Evolutionary conservation across 1,140 invertebrate species (phyloP), one percentile per base, ranked within the genome.

Genomic region (Nylanderia fulva): DNA sequence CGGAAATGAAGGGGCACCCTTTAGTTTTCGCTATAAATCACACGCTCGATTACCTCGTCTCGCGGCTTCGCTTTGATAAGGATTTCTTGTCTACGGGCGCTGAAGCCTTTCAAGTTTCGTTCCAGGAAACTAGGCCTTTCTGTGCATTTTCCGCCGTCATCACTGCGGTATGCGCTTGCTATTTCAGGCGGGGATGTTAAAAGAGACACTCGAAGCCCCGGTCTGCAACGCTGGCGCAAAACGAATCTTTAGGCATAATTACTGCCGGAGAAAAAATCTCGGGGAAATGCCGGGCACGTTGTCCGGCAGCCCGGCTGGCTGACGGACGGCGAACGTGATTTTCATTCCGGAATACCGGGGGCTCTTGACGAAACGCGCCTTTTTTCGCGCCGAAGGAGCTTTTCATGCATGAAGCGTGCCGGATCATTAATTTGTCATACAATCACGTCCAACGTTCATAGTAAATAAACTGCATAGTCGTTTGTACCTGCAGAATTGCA

Each of bases 181-280:
- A 88, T 68, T 68, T 68, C 58, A 33, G 36, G 11, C 36, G 68
- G 74, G 68, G 74, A 13, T 15, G 56, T 39, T 82, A 60, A 75
- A 69, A 82, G 69, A 69, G 75, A 88, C 69, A 85, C 86, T 71
- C 83, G 87, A 88, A 85, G 71, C 75, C 75, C 4, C 33, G 24
- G 18, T 2, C 56, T n/a, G 9, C n/a, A n/a, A n/a, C 54, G 45
- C 45, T 15, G 45, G 45, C 29, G n/a, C 58, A 63, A 71, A 66
- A 86, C 68, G 76, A 85, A 88, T 88, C 84, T 88, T 89, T 88
- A 58, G 63, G 72, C 75, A 86, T 89, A 89, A 89, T 89, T 89
- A 89, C 84, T 21, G 71, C 52, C 29, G 36, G 71, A 42, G 52
- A 71, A 88, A 89, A 89, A 89, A 60, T 52, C 42, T 27, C 29